A percentile compares a stretch with the other conserved stretches of the same genome.
Conservation (phyloP, 2,797 vertebrate genomes). For the Gymnodraco acuticeps region DNA sequence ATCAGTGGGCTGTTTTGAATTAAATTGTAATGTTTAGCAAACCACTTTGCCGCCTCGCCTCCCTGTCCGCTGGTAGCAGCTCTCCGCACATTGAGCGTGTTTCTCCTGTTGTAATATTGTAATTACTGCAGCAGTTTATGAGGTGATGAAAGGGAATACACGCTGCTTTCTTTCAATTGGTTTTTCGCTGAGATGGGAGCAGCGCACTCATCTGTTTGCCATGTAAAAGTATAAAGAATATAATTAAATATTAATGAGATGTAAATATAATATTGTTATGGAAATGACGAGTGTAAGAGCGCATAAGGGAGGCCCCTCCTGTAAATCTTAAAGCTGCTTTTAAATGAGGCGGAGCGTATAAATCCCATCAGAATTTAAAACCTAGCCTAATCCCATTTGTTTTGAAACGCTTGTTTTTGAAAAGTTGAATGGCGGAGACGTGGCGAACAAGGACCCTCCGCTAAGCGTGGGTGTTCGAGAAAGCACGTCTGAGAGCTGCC, state of each 20-base stretch:
- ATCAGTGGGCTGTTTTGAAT: constrained; percentile 79
- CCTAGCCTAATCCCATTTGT: constrained; percentile 76
- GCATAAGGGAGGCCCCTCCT: constrained; percentile 55
- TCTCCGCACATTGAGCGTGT: constrained; percentile 54
- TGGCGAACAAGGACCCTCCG: constrained; percentile 43
- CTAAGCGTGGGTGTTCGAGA: constrained; percentile 64
- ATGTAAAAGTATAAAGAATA: constrained; percentile 51
- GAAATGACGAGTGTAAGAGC: constrained; percentile 58
- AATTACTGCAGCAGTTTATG: constrained; percentile 82
- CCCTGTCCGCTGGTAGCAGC: constrained; percentile 53
- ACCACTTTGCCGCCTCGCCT: constrained; percentile 70
- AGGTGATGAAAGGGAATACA: constrained; percentile 71
- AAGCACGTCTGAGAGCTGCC: constrained; percentile 64
- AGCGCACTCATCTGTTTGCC: constrained; percentile 44
- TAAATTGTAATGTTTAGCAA: constrained; percentile 76
- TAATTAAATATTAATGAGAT: constrained; percentile 73
- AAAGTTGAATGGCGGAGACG: constrained; percentile 60
- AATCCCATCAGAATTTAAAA: constrained; percentile 73
- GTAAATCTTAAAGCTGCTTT: constrained; percentile 69
- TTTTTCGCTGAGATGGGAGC: constrained; percentile 51
- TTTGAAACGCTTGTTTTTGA: constrained; percentile 71
- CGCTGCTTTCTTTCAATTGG: constrained; percentile 60
- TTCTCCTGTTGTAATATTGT: constrained; percentile 75
- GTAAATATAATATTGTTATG: constrained; percentile 74
- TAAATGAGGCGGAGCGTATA: constrained; percentile 74